Evolutionary conservation across 2,888 invertebrate genomes (phyloP).

Genomic region (Drosophila austrosaltans): DNA sequence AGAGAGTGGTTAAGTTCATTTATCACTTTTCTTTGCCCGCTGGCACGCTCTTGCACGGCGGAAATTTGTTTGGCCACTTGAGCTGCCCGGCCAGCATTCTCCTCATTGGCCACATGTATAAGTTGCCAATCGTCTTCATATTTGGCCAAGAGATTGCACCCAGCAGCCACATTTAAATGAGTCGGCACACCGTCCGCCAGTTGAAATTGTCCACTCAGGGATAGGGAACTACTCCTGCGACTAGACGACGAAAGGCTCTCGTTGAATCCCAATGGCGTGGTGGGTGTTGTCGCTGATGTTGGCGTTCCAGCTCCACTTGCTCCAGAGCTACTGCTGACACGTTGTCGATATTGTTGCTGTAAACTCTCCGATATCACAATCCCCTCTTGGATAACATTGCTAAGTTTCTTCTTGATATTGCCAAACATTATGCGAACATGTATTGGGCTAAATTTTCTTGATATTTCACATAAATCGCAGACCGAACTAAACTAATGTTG

Average conservation of each 20-base stretch:
- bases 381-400: constrained; percentile 84
- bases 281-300: constrained; percentile 42
- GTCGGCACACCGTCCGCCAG: constrained; percentile 69
- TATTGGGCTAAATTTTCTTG: not conserved
- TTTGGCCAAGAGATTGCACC: constrained; percentile 86
- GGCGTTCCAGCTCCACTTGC: constrained; percentile 38
- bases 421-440: constrained; percentile 82
- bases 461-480: constrained; percentile 15
- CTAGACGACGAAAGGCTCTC: constrained; percentile 50
- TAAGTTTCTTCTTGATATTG: constrained; percentile 84
- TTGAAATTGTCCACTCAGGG: constrained; percentile 40
- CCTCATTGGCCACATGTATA: constrained; percentile 86
- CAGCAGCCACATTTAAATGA: constrained; percentile 85
- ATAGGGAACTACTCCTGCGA: constrained; percentile 45
- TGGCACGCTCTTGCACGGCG: constrained; percentile 79
- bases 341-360: constrained; percentile 79
- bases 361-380: constrained; percentile 81
- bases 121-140: constrained; percentile 88
- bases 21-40: constrained; percentile 66
- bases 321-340: constrained; percentile 55
- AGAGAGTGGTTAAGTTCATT: constrained; percentile 78
- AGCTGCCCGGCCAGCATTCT: constrained; percentile 85
- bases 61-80: constrained; percentile 84
- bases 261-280: constrained; percentile 41
- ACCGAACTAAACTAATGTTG: constrained; percentile 15